These are phyloP conservation scores for Pollenia amentaria DNA, from an alignment of 2,888 invertebrate genomes.

Conservation along the genomic window DNA sequence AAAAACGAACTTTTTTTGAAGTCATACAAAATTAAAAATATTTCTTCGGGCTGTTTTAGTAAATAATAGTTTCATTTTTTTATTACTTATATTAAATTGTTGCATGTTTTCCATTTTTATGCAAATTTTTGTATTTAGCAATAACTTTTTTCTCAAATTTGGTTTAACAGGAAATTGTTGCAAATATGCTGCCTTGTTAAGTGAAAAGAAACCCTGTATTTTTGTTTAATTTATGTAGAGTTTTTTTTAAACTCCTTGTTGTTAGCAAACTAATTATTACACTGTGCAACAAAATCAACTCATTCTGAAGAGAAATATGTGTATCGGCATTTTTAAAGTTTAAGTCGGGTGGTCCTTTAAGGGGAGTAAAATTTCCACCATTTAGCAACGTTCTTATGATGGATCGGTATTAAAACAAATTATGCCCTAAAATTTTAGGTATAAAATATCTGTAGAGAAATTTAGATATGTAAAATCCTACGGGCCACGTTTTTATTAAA, in stretches of 20 bases:
- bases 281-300: no score
- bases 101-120: conserved; percentile 63
- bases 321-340: no score
- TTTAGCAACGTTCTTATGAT: no score
- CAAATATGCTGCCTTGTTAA: conserved; percentile 68
- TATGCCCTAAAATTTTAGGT: no score
- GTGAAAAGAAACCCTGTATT: conserved; percentile 58
- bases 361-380: no score
- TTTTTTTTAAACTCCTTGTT: background rate
- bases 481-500: no score
- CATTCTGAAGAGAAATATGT: no score
- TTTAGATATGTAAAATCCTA: no score
- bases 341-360: no score
- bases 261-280: conserved; percentile 15
- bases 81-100: conserved; percentile 52
- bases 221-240: background rate
- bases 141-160: background rate
- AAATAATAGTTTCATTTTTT: background rate
- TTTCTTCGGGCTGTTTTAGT: background rate
- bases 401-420: no score
- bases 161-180: conserved; percentile 63
- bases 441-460: no score
- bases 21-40: background rate
- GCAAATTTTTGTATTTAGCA: conserved; percentile 23
- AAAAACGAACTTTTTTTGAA: no score